Evolutionary conservation across 2,797 vertebrate genomes (phyloP).

Genomic region (Poeciliopsis paucimaculata): DNA sequence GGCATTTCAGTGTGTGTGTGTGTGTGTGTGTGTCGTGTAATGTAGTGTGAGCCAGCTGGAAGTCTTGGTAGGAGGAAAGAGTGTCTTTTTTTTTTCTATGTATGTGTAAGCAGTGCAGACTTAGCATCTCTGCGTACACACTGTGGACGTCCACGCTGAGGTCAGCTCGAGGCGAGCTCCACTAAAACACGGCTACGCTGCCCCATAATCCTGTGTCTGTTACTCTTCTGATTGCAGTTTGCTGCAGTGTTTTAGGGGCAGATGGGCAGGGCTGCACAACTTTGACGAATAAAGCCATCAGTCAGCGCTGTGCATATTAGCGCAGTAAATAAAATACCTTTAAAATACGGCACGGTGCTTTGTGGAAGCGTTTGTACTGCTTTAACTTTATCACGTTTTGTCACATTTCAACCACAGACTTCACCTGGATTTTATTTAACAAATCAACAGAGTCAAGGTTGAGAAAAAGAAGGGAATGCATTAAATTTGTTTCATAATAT

Average conservation of each 20-base stretch:
- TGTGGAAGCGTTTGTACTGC: neutral
- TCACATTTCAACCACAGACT: neutral
- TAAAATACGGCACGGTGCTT: neutral
- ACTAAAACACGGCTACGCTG: constrained; percentile 55
- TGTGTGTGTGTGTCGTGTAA: constrained; percentile 33
- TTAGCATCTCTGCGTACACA: constrained; percentile 43
- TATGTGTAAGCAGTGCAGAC: constrained; percentile 37
- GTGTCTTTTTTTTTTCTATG: constrained; percentile 19
- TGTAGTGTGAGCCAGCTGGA: constrained; percentile 63
- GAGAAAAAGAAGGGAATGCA: neutral
- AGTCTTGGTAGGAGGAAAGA: constrained; percentile 56
- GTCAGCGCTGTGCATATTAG: constrained; percentile 10
- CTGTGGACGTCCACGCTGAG: constrained; percentile 43
- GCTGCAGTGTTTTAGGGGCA: constrained; percentile 29
- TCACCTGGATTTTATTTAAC: neutral
- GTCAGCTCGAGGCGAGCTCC: constrained; percentile 50
- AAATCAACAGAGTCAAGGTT: neutral
- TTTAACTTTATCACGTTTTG: neutral
- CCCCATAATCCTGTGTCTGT: constrained; percentile 55
- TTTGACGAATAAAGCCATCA: constrained; percentile 6
- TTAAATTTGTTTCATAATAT: neutral
- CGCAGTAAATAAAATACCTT: neutral
- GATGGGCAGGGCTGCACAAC: neutral
- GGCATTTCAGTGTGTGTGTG: constrained; percentile 25
- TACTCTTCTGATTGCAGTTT: constrained; percentile 53